Evolutionary conservation across 2,888 invertebrate genomes (phyloP).

Genomic region (Temnothorax rugatulus): DNA sequence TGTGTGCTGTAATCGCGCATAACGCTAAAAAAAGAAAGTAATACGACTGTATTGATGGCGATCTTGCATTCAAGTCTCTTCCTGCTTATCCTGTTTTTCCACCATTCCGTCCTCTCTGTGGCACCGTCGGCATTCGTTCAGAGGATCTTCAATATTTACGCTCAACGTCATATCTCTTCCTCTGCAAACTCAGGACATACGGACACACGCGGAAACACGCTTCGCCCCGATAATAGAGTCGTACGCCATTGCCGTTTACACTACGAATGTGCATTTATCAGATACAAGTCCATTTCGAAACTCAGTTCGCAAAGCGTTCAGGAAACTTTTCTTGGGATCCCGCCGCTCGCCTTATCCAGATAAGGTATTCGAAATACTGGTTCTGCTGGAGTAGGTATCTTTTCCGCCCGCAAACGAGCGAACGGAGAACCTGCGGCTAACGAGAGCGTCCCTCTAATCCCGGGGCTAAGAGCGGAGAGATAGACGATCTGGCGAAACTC

Average conservation of each 20-base stretch:
- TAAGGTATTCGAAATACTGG: constrained; percentile 58
- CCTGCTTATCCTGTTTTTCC: constrained; percentile 9
- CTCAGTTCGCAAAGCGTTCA: constrained; percentile 38
- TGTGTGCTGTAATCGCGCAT: background rate
- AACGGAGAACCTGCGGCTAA: constrained; percentile 60
- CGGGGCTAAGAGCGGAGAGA: constrained; percentile 38
- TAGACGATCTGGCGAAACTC: constrained; percentile 65
- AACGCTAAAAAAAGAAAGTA: background rate
- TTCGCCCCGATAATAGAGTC: constrained; percentile 39
- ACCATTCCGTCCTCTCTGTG: constrained; percentile 1
- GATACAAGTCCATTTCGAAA: constrained; percentile 58
- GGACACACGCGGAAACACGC: constrained; percentile 4
- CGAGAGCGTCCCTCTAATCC: constrained; percentile 62
- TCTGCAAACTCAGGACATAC: constrained; percentile 13
- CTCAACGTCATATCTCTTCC: constrained; percentile 32
- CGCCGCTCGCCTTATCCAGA: constrained; percentile 56
- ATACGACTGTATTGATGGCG: background rate
- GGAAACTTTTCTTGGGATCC: constrained; percentile 34
- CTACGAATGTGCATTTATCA: constrained; percentile 55
- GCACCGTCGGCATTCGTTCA: constrained; percentile 7
- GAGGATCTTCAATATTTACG: constrained; percentile 39
- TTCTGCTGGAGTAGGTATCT: constrained; percentile 43
- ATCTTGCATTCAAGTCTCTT: background rate
- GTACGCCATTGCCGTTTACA: constrained; percentile 52
- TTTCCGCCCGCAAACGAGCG: constrained; percentile 49